phyloP scores from a whole-genome alignment of 2,113 vertebrate genomes.

The Tonatia bakeri region DNA sequence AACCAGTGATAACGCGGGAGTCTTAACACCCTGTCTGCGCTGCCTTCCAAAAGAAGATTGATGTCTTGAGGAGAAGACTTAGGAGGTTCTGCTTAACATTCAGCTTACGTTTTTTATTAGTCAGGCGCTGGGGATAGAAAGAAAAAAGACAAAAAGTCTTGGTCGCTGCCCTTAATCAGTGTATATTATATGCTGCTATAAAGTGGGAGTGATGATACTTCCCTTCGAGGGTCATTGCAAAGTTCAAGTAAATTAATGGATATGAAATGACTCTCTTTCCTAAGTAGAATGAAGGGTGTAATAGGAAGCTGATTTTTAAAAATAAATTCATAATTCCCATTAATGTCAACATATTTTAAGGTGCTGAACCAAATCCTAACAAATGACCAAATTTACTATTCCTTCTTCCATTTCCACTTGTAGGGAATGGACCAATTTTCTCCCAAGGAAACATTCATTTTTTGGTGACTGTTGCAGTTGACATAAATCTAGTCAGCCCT shows the following conservation, averaged over 20 bases:
- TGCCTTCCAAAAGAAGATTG: background rate
- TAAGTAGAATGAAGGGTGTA: background rate
- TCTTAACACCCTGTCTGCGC: background rate
- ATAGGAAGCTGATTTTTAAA: background rate
- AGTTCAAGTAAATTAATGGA: slow-evolving; percentile 18
- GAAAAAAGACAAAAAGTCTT: background rate
- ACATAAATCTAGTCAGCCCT: slow-evolving; percentile 57
- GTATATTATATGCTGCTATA: background rate
- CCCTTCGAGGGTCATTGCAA: background rate
- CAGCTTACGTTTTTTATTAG: slow-evolving; percentile 24
- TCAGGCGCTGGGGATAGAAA: background rate
- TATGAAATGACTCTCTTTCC: background rate
- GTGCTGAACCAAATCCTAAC: background rate
- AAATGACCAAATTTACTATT: background rate
- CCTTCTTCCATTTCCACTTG: slow-evolving; percentile 34
- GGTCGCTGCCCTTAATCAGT: background rate
- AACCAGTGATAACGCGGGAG: background rate
- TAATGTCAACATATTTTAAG: background rate
- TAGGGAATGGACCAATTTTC: slow-evolving; percentile 28
- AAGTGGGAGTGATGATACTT: background rate
- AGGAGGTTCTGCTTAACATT: background rate
- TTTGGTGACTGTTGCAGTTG: background rate
- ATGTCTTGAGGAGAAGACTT: background rate
- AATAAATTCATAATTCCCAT: background rate
- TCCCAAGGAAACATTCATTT: slow-evolving; percentile 53